Conservation (phyloP, 37 sponge, comb jelly and placozoan species). For the Sycon ciliatum region DNA sequence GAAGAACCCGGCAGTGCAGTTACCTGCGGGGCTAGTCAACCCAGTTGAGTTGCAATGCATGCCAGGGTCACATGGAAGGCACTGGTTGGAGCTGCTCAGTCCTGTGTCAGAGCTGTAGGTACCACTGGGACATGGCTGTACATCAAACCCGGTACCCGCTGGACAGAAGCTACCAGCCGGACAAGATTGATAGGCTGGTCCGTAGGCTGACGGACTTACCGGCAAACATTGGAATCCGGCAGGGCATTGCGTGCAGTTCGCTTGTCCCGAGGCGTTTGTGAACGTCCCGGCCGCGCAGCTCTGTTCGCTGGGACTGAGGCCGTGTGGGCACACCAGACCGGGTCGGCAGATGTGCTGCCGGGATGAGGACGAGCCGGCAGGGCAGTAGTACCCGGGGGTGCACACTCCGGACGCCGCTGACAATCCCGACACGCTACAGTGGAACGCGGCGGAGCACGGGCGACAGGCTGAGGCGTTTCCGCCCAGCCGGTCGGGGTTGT, state of each 20-base stretch:
- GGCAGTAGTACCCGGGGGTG: slow-evolving; percentile 19
- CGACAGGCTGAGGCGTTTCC: background rate
- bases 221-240: slow-evolving; percentile 24
- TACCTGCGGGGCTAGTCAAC: background rate
- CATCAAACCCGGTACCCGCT: slow-evolving; percentile 1
- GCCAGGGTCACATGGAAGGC: background rate
- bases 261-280: background rate
- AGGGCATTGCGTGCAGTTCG: background rate
- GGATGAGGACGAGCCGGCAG: too few species aligned
- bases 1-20: slow-evolving; percentile 19
- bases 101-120: slow-evolving; percentile 14
- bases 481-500: background rate
- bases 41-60: background rate
- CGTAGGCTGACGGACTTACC: background rate
- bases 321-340: background rate
- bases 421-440: background rate
- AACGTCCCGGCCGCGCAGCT: slow-evolving; percentile 22
- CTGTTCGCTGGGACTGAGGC: background rate
- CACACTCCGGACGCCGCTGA: slow-evolving; percentile 5
- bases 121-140: slow-evolving; percentile 24
- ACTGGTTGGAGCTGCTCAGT: background rate
- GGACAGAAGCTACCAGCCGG: slow-evolving; percentile 38
- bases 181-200: slow-evolving; percentile 17
- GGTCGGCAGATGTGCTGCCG: background rate
- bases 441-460: background rate